Evolutionary conservation across 1,140 invertebrate genomes (phyloP).

Genomic region (Drosophila navojoa): DNA sequence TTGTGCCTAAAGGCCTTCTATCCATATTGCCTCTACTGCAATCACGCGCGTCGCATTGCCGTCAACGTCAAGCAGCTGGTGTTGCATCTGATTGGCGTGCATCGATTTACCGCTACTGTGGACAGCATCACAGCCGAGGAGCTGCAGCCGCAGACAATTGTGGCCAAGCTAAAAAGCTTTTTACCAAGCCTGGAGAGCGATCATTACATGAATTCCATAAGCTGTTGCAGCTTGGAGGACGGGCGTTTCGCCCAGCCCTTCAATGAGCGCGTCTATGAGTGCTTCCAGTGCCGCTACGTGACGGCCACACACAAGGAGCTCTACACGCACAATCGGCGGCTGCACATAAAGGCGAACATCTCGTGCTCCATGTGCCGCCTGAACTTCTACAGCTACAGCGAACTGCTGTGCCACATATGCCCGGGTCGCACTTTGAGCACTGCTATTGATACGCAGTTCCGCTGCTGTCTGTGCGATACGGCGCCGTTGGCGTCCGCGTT

Average conservation of each 20-base stretch:
- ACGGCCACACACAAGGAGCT: slow-evolving; percentile 91
- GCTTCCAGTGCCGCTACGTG: slow-evolving; percentile 92
- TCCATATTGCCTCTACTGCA: slow-evolving; percentile 91
- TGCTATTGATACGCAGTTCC: slow-evolving; percentile 85
- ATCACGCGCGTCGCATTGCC: slow-evolving; percentile 91
- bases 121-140: slow-evolving; percentile 90
- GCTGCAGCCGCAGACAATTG: slow-evolving; percentile 89
- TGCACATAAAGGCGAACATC: slow-evolving; percentile 91
- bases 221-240: slow-evolving; percentile 86
- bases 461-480: slow-evolving; percentile 90
- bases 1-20: slow-evolving; percentile 89
- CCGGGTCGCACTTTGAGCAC: slow-evolving; percentile 88
- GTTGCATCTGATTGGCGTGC: slow-evolving; percentile 90
- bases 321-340: slow-evolving; percentile 92
- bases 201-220: slow-evolving; percentile 89
- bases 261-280: slow-evolving; percentile 88
- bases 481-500: slow-evolving; percentile 92
- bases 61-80: slow-evolving; percentile 92
- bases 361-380: slow-evolving; percentile 93
- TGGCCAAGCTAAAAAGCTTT: slow-evolving; percentile 87
- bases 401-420: slow-evolving; percentile 92
- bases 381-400: slow-evolving; percentile 93
- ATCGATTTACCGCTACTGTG: slow-evolving; percentile 89
- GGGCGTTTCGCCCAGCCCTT: slow-evolving; percentile 46
- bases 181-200: slow-evolving; percentile 85